phyloP scores from a whole-genome alignment of 2,113 vertebrate genomes.

The Thryonomys swinderianus region DNA sequence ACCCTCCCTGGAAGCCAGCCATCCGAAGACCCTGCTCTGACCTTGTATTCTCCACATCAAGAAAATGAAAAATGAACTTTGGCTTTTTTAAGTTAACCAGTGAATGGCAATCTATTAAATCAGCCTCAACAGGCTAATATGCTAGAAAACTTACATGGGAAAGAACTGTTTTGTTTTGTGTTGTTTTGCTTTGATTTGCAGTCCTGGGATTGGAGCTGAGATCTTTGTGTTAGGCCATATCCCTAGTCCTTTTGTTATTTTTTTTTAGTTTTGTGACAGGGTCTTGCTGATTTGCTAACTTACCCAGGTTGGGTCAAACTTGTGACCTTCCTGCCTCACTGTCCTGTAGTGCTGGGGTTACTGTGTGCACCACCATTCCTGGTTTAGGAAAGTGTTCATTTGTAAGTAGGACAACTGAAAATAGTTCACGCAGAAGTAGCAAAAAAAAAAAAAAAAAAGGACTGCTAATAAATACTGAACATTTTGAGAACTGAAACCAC shows the following conservation, averaged over 20 bases:
- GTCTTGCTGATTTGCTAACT: neutral
- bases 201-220: neutral
- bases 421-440: neutral
- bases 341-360: neutral
- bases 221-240: neutral
- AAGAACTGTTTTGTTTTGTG: neutral
- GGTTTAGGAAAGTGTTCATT: neutral
- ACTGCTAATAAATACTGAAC: neutral
- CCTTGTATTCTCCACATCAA: neutral
- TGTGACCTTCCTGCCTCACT: neutral
- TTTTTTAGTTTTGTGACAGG: neutral
- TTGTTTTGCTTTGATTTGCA: neutral
- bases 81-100: neutral
- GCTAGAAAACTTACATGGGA: neutral
- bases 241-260: neutral
- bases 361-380: neutral
- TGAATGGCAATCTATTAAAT: neutral
- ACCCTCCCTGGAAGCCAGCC: fast-evolving
- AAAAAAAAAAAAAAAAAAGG: neutral
- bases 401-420: neutral
- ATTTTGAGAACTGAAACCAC: neutral
- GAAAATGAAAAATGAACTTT: neutral
- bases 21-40: neutral
- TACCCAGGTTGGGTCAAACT: neutral
- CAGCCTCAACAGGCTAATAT: neutral